Evolutionary conservation across 2,888 invertebrate species (phyloP).

Genomic region (Ethmia dodecea): DNA sequence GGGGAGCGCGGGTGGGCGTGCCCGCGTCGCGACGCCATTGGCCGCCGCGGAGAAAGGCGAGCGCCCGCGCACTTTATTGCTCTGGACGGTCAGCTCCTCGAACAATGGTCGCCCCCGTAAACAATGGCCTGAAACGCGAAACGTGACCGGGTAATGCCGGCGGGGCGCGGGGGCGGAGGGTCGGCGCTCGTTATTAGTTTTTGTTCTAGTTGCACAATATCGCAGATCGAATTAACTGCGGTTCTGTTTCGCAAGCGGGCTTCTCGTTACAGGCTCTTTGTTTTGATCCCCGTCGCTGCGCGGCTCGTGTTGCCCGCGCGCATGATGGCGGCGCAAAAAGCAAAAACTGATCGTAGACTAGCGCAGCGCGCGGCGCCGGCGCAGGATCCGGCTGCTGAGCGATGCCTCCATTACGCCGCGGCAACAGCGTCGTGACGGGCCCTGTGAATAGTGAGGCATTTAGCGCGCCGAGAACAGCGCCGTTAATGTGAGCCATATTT

Average conservation of each 20-base stretch:
- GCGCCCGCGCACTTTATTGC: constrained; percentile 4
- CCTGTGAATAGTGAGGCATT: too few relatives aligned
- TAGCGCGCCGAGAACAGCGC: too few relatives aligned
- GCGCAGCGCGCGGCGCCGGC: background rate
- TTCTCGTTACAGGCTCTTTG: constrained; percentile 4
- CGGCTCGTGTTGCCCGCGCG: background rate
- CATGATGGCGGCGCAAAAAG: background rate
- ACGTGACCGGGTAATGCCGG: too few relatives aligned
- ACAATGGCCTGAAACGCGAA: constrained; percentile 11
- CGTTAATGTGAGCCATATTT: too few relatives aligned
- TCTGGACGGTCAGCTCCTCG: constrained; percentile 4
- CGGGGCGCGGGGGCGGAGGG: background rate
- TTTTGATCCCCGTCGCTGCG: background rate
- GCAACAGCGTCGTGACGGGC: too few relatives aligned
- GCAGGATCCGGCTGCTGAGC: background rate
- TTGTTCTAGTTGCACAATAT: constrained; percentile 13
- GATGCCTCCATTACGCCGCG: too few relatives aligned
- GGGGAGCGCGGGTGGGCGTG: background rate
- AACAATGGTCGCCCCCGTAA: constrained; percentile 9
- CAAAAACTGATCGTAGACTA: background rate
- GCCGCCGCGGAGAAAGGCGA: constrained; percentile 10
- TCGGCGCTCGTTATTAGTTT: constrained; percentile 9
- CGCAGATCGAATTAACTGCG: constrained; percentile 3
- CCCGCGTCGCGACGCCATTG: constrained; percentile 9
- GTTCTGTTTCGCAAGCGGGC: constrained; percentile 4